Percentiles rank a stretch among this genome's conserved stretches.
These are phyloP conservation scores for Brachyptera putata DNA, from an alignment of 2,888 invertebrate species.

Conservation along the genomic window DNA sequence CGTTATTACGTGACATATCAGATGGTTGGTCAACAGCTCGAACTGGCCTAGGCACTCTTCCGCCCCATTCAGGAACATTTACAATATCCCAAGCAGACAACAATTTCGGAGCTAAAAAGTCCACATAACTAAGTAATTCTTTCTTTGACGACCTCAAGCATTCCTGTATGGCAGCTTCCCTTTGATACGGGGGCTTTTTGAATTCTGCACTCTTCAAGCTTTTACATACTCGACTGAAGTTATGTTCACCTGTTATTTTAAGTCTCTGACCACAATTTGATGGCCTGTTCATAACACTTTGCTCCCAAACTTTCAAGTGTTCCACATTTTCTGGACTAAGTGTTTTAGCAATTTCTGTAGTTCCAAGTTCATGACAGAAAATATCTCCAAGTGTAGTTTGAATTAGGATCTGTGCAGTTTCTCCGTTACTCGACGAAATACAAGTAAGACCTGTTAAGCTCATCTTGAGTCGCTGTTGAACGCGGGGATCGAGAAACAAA, in stretches of 20 bases:
- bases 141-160: background rate
- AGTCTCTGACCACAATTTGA: background rate
- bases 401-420: background rate
- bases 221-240: background rate
- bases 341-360: background rate
- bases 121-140: background rate
- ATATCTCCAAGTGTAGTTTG: constrained; percentile 3
- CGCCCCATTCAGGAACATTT: background rate
- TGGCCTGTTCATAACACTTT: background rate
- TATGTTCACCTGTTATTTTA: background rate
- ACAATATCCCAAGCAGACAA: background rate
- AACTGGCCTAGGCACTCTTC: too few species aligned
- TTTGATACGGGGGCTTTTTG: background rate
- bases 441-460: background rate
- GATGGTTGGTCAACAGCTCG: background rate
- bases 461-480: background rate
- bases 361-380: background rate
- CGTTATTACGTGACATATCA: too few species aligned
- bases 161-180: background rate
- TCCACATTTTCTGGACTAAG: background rate
- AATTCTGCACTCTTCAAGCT: background rate
- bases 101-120: background rate
- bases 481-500: background rate
- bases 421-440: background rate
- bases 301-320: background rate